Base-by-base conservation (phyloP, 2,113 vertebrate genomes). In the Tricholaema leucomelas region DNA sequence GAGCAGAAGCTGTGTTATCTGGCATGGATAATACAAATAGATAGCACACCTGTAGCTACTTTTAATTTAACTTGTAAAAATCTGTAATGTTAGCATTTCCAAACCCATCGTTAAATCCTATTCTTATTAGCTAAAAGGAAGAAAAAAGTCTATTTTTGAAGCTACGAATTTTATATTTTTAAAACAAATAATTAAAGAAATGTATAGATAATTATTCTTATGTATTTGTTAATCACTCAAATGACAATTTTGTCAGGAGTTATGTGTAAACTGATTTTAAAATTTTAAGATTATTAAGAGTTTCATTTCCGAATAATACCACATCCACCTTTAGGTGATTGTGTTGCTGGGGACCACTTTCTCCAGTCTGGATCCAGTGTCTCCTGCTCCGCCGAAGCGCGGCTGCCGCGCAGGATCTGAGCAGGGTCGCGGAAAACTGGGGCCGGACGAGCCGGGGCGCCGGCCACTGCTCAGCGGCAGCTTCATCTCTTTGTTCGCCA, bases 61-160 rank as follows among this genome's bases (percentile, higher is more conserved):
- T n/a, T n/a, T n/a, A 85, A 70, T n/a, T 31, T 86, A 85, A 70
- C 44, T 72, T 65, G 46, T 42, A 56, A 67, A 82, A 73, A 75
- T 87, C 65, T 82, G 31, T 94, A 94, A 59, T 19, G 27, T 65
- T 76, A 70, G 12, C 85, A 85, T 86, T 88, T 87, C 67, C 15
- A 75, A 95, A 76, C 17, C 74, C 40, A 48, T 92, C 91, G 59
- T 76, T 30, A 90, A 71, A 48, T 88, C 63, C 16, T 74, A 9
- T 30, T 92, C 31, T 60, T 67, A 9, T 16, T 73, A 74, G 24
- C 59, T 76, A 82, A 81, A 84, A 85, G 8, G 23, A 60, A 69
- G 61, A 40, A 52, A 38, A 19, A 40, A 52, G 21, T 84, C 59
- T 95, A 63, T 85, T 93, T 93, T 80, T 96, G 20, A 93, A 82